Evolutionary conservation across 2,888 invertebrate species (phyloP).

Genomic region (Cantharis rufa): DNA sequence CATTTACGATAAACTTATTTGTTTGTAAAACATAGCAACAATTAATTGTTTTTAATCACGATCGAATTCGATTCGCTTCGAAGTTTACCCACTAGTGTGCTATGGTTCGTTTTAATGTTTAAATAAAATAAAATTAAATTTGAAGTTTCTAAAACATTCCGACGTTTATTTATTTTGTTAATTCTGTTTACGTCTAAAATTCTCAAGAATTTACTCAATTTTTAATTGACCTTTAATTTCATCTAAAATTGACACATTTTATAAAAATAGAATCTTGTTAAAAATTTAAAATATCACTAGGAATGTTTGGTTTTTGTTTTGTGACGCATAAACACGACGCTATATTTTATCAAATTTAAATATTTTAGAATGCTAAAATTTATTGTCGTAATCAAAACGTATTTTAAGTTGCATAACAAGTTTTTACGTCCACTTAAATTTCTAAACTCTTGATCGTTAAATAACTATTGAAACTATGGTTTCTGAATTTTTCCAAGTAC

Average conservation of each 20-base stretch:
- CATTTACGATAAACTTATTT: background rate
- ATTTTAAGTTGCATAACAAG: background rate
- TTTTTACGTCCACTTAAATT: background rate
- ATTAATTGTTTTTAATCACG: background rate
- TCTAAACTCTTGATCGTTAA: background rate
- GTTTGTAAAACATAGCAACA: background rate
- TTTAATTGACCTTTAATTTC: background rate
- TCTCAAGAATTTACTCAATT: background rate
- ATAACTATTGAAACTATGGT: background rate
- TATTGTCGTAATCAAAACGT: background rate
- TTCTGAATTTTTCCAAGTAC: too few species aligned
- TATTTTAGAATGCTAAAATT: background rate
- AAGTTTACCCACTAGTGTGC: background rate
- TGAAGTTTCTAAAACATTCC: background rate
- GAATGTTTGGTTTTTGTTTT: background rate
- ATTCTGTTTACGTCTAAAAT: background rate
- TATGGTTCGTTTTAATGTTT: background rate
- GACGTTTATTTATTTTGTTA: background rate
- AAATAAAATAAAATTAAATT: background rate
- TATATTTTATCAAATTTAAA: background rate
- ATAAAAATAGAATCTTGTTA: background rate
- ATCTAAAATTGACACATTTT: background rate
- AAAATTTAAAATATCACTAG: background rate
- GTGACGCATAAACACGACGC: background rate
- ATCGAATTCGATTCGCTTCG: background rate